Evolutionary conservation across 2,113 vertebrate genomes (phyloP).

Genomic region (Trochalopteron elliotii): DNA sequence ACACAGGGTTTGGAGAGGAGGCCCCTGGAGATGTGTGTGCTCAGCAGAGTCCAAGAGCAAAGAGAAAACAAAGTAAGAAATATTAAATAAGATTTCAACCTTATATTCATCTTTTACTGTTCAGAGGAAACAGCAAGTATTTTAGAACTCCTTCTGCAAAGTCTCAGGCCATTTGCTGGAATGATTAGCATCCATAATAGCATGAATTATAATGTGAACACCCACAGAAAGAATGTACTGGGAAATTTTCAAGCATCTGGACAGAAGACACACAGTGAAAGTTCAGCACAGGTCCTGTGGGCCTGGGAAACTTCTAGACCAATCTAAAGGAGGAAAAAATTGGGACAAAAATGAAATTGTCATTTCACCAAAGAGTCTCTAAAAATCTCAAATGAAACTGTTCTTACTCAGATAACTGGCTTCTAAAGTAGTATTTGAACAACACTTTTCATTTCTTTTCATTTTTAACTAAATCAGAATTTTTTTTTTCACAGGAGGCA

Average conservation of each 20-base stretch:
- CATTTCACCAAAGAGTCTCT: neutral
- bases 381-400: neutral
- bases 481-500: neutral
- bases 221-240: neutral
- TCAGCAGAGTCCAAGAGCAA: neutral
- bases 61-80: neutral
- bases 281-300: neutral
- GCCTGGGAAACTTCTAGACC: neutral
- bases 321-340: neutral
- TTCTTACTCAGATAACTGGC: neutral
- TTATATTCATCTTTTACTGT: neutral
- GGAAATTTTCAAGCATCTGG: neutral
- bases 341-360: neutral
- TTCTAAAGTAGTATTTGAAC: too few relatives aligned
- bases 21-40: neutral
- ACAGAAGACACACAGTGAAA: neutral
- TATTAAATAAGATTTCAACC: neutral
- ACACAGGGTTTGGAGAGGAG: neutral
- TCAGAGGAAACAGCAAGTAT: neutral
- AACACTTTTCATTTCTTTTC: neutral
- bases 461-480: neutral
- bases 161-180: neutral
- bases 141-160: neutral
- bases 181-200: neutral
- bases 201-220: neutral